phyloP scores from a whole-genome alignment of 2,888 invertebrate genomes.

The Laspeyria flexula region DNA sequence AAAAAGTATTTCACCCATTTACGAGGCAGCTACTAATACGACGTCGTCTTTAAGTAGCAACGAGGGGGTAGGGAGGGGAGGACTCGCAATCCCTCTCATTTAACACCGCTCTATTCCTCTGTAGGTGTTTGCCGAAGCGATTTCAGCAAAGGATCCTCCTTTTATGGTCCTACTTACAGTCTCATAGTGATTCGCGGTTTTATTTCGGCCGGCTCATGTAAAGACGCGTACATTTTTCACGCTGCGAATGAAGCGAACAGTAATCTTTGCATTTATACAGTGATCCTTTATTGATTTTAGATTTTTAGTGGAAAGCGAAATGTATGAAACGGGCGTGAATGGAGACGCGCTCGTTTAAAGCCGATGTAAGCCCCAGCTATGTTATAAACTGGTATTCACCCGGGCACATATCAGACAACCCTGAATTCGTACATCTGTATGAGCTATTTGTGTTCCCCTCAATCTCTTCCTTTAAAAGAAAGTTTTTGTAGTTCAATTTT shows the following conservation, averaged over 20 bases:
- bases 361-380: conserved; percentile 79
- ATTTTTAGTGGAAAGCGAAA: conserved; percentile 84
- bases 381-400: conserved; percentile 82
- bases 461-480: conserved; percentile 33
- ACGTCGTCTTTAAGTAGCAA: conserved; percentile 67
- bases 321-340: conserved; percentile 83
- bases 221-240: conserved; percentile 83
- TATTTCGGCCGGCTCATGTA: conserved; percentile 84
- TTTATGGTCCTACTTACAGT: conserved; percentile 83
- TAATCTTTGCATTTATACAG: conserved; percentile 85
- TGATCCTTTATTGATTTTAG: conserved; percentile 87
- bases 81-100: conserved; percentile 83
- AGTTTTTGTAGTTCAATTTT: no score
- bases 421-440: conserved; percentile 53
- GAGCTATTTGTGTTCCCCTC: conserved; percentile 41
- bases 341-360: conserved; percentile 81
- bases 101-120: conserved; percentile 83
- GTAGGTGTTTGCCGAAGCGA: conserved; percentile 86
- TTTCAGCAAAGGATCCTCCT: conserved; percentile 78
- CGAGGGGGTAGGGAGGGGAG: conserved; percentile 52
- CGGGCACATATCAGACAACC: conserved; percentile 71
- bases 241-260: conserved; percentile 77
- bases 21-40: conserved; percentile 72
- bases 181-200: conserved; percentile 86
- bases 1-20: conserved; percentile 69